phyloP scores from a whole-genome alignment of 2,797 vertebrate genomes.

The Tokudaia muenninki region DNA sequence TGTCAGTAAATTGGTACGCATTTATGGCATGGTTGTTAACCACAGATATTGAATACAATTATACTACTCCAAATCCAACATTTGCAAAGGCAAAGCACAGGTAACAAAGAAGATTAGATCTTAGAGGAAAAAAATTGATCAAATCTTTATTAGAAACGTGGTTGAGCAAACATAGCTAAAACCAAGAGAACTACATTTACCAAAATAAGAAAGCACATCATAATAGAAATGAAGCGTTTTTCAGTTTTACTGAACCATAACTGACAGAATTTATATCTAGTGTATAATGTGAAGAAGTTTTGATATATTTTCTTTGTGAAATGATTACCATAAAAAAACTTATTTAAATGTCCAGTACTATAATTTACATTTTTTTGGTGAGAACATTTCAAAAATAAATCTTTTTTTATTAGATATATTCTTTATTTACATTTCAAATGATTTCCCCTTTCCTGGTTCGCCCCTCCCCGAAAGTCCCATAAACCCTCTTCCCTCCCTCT shows the following conservation, averaged over 20 bases:
- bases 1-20: constrained; percentile 1
- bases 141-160: constrained; percentile 56
- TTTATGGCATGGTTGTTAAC: background rate
- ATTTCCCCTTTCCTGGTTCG: too few relatives aligned
- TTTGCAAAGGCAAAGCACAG: constrained; percentile 40
- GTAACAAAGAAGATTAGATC: background rate
- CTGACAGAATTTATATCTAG: background rate
- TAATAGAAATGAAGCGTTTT: background rate
- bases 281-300: background rate
- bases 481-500: too few relatives aligned
- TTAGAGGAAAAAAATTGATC: background rate
- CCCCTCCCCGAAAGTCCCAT: too few relatives aligned
- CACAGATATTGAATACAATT: background rate
- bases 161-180: constrained; percentile 63
- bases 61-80: constrained; percentile 31
- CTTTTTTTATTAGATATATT: too few relatives aligned
- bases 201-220: constrained; percentile 35
- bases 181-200: constrained; percentile 53
- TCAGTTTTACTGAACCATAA: background rate
- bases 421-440: too few relatives aligned
- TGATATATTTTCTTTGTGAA: background rate
- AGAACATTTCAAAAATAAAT: constrained; percentile 53
- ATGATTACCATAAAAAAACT: background rate
- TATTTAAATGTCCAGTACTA: background rate
- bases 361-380: background rate